These are phyloP conservation scores for Dicerorhinus sumatrensis DNA, from an alignment of 2,113 vertebrate genomes.

Conservation along the genomic window DNA sequence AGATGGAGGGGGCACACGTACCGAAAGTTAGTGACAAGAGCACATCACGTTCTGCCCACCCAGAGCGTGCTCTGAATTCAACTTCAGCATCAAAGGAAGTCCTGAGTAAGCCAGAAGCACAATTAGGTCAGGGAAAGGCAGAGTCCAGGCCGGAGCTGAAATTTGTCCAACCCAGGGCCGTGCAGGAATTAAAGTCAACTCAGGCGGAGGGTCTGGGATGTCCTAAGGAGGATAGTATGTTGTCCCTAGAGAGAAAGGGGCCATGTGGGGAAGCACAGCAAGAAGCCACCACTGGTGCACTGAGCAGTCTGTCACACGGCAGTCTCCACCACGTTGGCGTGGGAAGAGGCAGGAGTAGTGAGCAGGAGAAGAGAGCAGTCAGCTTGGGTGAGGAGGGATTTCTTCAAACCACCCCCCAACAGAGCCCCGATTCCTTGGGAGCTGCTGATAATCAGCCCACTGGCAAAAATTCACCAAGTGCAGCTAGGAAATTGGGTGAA, in stretches of 20 bases:
- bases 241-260: conserved; percentile 62
- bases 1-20: not conserved
- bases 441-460: not conserved
- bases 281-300: not conserved
- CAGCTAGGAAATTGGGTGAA: conserved; percentile 54
- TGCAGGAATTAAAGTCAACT: conserved; percentile 73
- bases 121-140: conserved; percentile 79
- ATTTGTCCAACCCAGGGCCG: conserved; percentile 64
- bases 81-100: conserved; percentile 70
- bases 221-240: conserved; percentile 50
- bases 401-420: not conserved
- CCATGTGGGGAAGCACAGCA: conserved; percentile 49
- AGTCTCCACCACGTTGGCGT: accelerated
- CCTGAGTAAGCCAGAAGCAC: conserved; percentile 84
- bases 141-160: conserved; percentile 74
- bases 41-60: conserved; percentile 64
- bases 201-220: conserved; percentile 63
- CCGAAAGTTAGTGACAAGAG: conserved; percentile 70
- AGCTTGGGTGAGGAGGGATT: not conserved
- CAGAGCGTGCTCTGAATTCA: conserved; percentile 54
- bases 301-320: not conserved
- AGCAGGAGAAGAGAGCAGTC: not conserved
- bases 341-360: not conserved
- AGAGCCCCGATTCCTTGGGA: not conserved
- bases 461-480: conserved; percentile 2